Evolutionary conservation across 2,888 invertebrate species (phyloP), one percentile per base, ranked within the genome.

Genomic region (Agonum fuliginosum): DNA sequence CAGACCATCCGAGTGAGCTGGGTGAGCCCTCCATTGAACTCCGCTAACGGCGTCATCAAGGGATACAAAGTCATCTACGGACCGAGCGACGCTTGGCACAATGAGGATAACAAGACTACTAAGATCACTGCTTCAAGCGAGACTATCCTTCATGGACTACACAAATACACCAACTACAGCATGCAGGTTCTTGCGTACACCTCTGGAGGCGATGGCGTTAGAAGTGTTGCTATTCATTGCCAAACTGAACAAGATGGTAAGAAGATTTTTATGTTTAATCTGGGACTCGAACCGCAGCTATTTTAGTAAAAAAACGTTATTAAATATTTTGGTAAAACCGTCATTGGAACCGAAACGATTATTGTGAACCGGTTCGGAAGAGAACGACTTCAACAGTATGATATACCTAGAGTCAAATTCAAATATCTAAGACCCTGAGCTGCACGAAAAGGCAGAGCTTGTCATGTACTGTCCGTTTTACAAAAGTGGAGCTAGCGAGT

Each of bases 171-270:
- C 1, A 98, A 98, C 88, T 98, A 98, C 87, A 97, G 97, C 78
- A 96, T 98, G 93, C 97, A 97, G 90, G 97, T 98, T 30, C 88
- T 97, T 82, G 97, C 98, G 19, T 97, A 94, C 83, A 98, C 98
- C 4, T 94, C 97, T 76, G 97, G 97, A 80, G 98, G 98, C 8
- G 97, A 98, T 86, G 97, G 98, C 79, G 97, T 97, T 54, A 92
- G 96, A 81, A 94, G 95, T 81, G 90, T 91, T 14, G 94, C 95
- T 4, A 95, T 97, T 82, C 96, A 96, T 86, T 97, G 97, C 86
- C 95, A 95, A 88, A 98, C 98, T 67, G 96, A 97, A 89, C 97
- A 98, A 88, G 98, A 98, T 87, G 95, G 97, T 97, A 87, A 87
- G 14, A 10, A 43, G 37, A 73, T 43, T 80, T 76, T 46, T 72